Base-by-base conservation (phyloP, 2,888 invertebrate species). In the Mythimna pallens region DNA sequence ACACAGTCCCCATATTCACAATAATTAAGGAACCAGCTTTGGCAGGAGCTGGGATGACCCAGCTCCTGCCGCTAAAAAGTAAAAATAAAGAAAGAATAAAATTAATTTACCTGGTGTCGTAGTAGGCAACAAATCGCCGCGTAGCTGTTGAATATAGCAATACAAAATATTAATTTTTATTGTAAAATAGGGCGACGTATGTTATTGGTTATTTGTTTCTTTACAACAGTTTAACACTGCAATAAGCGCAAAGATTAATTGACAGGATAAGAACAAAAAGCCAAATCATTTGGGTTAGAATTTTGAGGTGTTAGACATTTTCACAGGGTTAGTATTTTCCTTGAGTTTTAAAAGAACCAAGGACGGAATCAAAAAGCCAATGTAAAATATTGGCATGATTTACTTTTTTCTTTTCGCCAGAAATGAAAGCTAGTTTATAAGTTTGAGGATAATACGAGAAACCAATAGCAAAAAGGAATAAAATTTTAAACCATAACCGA, bases 241-340 rank as follows among this genome's bases (percentile, higher is more conserved):
- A 82, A 71, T 59, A 80, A 89, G 86, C 86, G 80, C 77, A 72
- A 84, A 86, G 78, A 81, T 78, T 57, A 54, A 65, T 79, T 57
- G 78, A 68, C 22, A 70, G 34, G 61, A 78, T 6, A 58, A 74
- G n/a, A 22, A 61, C 17, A 52, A 59, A 58, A 71, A 78, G 78
- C 64, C 65, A 65, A 78, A 67, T 4, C 30, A n/a, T 12, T 36
- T 14, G 17, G 57, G 72, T 82, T 80, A 80, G 54, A 82, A 80
- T 77, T 70, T 82, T 68, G 25, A 71, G 9, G 12, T 71, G 67
- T 82, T 79, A 81, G 54, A 54, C 25, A 47, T 30, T 70, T 55
- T 34, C 14, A 79, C 22, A 73, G 12, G 47, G 9, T 80, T 65
- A 61, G 54, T 73, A 43, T 2, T 17, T 62, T 62, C 22, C 17